Percentiles rank a stretch among this genome's conserved stretches.
Evolutionary conservation across 2,113 vertebrate genomes (phyloP).

Genomic region (Nibea albiflora): DNA sequence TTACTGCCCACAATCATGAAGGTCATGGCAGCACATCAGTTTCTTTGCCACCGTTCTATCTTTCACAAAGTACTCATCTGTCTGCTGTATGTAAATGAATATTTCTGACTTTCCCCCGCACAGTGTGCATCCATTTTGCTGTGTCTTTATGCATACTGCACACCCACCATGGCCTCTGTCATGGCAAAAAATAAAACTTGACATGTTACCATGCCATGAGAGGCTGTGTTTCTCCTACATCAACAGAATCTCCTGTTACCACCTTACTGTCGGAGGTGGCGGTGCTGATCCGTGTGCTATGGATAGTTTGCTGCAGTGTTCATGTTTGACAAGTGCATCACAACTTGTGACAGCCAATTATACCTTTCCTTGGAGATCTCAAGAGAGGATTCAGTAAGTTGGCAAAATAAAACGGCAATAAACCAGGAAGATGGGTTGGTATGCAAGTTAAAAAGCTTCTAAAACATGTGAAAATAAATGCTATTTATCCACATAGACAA

Average conservation of each 20-base stretch:
- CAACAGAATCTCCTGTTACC: neutral
- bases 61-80: conserved; percentile 42
- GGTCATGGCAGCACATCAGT: conserved; percentile 71
- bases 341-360: conserved; percentile 21
- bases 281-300: neutral
- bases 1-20: conserved; percentile 51
- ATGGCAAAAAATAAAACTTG: neutral
- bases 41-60: conserved; percentile 24
- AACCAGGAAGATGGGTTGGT: neutral
- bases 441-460: neutral
- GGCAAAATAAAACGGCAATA: neutral
- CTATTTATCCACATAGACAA: neutral
- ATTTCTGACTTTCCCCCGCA: conserved; percentile 17
- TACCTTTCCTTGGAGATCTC: neutral
- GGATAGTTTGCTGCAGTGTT: neutral
- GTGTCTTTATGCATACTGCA: neutral
- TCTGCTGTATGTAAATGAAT: conserved; percentile 55
- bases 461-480: neutral
- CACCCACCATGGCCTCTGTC: neutral
- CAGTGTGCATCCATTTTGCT: neutral
- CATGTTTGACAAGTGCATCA: conserved; percentile 10
- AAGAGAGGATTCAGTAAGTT: neutral
- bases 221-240: neutral
- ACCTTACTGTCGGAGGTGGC: neutral
- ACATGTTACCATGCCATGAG: neutral